Conservation (phyloP, 2,797 vertebrate species). For the Chanos chanos region DNA sequence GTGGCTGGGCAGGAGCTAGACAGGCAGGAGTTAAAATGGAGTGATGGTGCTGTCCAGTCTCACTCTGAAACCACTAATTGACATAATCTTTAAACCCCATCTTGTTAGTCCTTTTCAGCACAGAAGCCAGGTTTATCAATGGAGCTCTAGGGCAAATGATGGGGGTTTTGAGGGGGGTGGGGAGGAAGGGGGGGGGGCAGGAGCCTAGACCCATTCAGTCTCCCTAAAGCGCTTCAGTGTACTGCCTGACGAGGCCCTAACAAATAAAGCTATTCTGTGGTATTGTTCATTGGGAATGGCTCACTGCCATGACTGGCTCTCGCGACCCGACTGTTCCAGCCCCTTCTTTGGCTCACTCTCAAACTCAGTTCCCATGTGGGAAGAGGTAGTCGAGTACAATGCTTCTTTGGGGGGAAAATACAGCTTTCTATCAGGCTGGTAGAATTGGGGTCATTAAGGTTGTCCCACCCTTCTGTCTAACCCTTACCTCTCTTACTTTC, state of each 20-base stretch:
- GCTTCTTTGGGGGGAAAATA: slow-evolving; percentile 48
- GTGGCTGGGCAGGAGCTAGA: slow-evolving; percentile 26
- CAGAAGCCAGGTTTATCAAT: slow-evolving; percentile 49
- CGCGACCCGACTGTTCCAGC: slow-evolving; percentile 42
- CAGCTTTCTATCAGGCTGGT: slow-evolving; percentile 46
- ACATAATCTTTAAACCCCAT: slow-evolving; percentile 59
- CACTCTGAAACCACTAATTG: slow-evolving; percentile 57
- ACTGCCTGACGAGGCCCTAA: slow-evolving; percentile 46
- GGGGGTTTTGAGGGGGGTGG: background rate
- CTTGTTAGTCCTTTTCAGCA: slow-evolving; percentile 55
- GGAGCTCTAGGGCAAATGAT: slow-evolving; percentile 30
- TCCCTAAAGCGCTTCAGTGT: slow-evolving; percentile 47
- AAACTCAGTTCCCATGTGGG: slow-evolving; percentile 51
- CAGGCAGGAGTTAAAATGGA: slow-evolving; percentile 49
- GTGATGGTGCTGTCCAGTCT: slow-evolving; percentile 15
- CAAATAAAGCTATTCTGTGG: slow-evolving; percentile 54
- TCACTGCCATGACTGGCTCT: slow-evolving; percentile 41
- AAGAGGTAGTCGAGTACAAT: slow-evolving; percentile 45
- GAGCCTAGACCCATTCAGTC: slow-evolving; percentile 39
- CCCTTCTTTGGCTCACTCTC: slow-evolving; percentile 33
- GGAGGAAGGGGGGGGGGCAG: slow-evolving; percentile 8
- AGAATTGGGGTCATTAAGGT: slow-evolving; percentile 56
- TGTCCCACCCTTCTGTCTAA: slow-evolving; percentile 41
- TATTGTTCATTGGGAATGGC: slow-evolving; percentile 60
- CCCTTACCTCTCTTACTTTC: slow-evolving; percentile 41